These are phyloP conservation scores for Notechis scutatus DNA, from an alignment of 2,113 vertebrate genomes.

Conservation along the genomic window DNA sequence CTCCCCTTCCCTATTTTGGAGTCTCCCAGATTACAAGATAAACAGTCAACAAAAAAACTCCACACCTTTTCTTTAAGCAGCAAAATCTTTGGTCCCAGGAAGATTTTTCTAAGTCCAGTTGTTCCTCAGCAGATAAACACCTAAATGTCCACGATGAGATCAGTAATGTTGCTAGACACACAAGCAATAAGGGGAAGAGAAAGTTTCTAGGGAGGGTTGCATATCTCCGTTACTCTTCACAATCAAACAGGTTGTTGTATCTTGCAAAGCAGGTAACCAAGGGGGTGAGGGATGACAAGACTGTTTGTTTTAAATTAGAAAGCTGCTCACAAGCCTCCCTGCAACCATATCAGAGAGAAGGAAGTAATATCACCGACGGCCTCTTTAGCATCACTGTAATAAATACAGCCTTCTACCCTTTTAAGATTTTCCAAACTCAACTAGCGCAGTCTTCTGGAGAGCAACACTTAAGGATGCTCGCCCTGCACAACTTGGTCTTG, in stretches of 20 bases:
- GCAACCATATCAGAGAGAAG: constrained; percentile 31
- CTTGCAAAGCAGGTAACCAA: constrained; percentile 34
- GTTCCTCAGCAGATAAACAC: constrained; percentile 1
- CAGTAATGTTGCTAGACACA: background rate
- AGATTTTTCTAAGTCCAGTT: constrained; percentile 26
- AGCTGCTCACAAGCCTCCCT: constrained; percentile 45
- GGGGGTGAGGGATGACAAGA: background rate
- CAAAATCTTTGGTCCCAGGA: constrained; percentile 21
- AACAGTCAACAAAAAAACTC: constrained; percentile 2
- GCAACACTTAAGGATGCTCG: background rate
- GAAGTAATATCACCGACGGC: constrained; percentile 39
- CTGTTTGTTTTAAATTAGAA: constrained; percentile 71
- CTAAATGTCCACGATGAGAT: constrained; percentile 19
- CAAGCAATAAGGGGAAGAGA: background rate
- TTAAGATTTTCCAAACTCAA: constrained; percentile 50
- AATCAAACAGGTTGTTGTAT: constrained; percentile 11
- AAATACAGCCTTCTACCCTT: constrained; percentile 39
- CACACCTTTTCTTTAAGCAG: constrained; percentile 30
- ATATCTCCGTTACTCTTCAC: constrained; percentile 9
- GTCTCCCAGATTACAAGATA: constrained; percentile 44
- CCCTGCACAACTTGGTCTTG: background rate
- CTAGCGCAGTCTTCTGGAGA: constrained; percentile 8
- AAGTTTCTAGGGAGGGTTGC: constrained; percentile 24
- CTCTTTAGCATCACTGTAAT: constrained; percentile 24
- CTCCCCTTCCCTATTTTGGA: constrained; percentile 40